These are phyloP conservation scores for Pygmarrhopalites habei DNA, from an alignment of 1,140 invertebrate genomes.

Conservation along the genomic window DNA sequence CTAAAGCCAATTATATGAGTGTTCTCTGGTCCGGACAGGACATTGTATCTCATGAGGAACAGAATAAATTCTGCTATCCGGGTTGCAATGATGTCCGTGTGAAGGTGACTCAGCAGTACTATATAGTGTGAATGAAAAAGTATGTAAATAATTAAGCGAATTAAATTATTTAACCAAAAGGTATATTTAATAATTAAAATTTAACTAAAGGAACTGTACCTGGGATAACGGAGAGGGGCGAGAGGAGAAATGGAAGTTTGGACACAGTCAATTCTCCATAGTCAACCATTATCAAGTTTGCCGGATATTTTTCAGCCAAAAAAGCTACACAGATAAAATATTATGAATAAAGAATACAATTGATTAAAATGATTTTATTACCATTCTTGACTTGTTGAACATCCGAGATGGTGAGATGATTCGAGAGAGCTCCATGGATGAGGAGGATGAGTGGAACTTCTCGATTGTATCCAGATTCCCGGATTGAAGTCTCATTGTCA, in stretches of 20 bases:
- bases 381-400: constrained; percentile 19
- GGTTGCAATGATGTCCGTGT: constrained; percentile 8
- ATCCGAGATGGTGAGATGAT: constrained; percentile 9
- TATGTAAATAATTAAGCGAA: too few relatives aligned
- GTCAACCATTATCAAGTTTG: constrained; percentile 24
- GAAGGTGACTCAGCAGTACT: background rate
- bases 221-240: background rate
- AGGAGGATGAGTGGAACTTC: constrained; percentile 13
- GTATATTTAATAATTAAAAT: too few relatives aligned
- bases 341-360: background rate
- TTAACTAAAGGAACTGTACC: too few relatives aligned
- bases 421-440: constrained; percentile 19
- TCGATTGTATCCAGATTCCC: constrained; percentile 6
- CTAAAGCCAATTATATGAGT: constrained; percentile 19
- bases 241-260: background rate
- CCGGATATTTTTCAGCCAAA: background rate
- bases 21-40: constrained; percentile 15
- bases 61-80: constrained; percentile 19
- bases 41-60: constrained; percentile 10
- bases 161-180: too few relatives aligned
- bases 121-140: too few relatives aligned
- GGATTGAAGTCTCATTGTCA: constrained; percentile 9
- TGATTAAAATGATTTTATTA: background rate
- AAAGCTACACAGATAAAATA: constrained; percentile 17
- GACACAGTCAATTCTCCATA: constrained; percentile 10